Evolutionary conservation across 2,888 invertebrate genomes (phyloP).

Genomic region (Megalurothrips usitatus): DNA sequence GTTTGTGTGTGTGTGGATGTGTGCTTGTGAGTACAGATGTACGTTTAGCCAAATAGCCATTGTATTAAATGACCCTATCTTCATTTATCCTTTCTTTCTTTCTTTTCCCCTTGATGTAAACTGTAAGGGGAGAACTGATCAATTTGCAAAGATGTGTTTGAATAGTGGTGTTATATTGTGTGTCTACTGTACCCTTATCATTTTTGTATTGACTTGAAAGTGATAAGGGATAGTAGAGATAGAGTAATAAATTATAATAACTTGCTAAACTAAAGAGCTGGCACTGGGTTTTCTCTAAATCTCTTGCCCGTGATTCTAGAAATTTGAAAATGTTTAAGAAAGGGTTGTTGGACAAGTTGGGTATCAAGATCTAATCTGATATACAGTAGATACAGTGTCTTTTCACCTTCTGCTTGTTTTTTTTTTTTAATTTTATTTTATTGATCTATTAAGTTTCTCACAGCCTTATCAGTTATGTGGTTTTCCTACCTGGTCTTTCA

Average conservation of each 20-base stretch:
- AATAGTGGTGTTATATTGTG: background rate
- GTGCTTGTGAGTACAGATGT: background rate
- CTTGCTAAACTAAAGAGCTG: background rate
- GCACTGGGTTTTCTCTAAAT: background rate
- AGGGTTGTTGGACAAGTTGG: too few species aligned
- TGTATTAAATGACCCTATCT: constrained; percentile 4
- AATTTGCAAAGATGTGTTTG: constrained; percentile 5
- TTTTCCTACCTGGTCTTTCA: too few species aligned
- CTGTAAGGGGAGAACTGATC: constrained; percentile 19
- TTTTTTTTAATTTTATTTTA: too few species aligned
- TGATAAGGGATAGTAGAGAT: background rate
- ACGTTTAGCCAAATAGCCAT: background rate
- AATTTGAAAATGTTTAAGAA: too few species aligned
- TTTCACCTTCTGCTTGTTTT: too few species aligned
- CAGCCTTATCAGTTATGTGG: too few species aligned
- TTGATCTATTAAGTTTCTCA: too few species aligned
- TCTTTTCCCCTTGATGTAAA: background rate
- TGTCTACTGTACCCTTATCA: background rate
- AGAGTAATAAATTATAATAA: background rate
- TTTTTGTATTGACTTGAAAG: background rate
- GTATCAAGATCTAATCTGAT: too few species aligned
- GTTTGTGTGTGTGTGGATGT: background rate
- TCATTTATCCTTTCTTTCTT: background rate
- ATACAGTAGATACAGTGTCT: too few species aligned
- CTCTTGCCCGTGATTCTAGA: background rate